Evolutionary conservation across 2,113 vertebrate species (phyloP).

Genomic region (Poeciliopsis occidentalis): DNA sequence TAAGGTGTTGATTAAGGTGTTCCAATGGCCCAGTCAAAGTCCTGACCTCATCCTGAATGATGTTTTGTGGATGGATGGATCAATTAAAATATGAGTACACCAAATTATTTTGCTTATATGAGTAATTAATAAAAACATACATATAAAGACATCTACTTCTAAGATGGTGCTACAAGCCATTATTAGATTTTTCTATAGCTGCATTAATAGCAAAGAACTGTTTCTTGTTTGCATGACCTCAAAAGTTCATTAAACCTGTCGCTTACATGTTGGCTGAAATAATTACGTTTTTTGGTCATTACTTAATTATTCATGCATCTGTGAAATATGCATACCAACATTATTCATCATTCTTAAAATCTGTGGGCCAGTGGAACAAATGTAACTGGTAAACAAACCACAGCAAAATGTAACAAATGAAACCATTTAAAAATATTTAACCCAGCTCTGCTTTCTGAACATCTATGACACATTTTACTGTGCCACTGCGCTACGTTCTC

Average conservation of each 20-base stretch:
- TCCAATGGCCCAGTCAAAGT: too few species aligned
- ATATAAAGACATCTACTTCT: too few species aligned
- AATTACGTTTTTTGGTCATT: constrained; percentile 49
- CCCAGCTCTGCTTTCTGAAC: constrained; percentile 26
- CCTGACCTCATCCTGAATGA: too few species aligned
- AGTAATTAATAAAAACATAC: too few species aligned
- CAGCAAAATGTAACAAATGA: constrained; percentile 28
- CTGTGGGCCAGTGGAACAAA: constrained; percentile 13
- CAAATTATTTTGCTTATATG: too few species aligned
- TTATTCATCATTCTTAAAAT: constrained; percentile 36
- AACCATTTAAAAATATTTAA: constrained; percentile 35
- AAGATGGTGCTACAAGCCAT: too few species aligned
- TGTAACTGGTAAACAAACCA: constrained; percentile 16
- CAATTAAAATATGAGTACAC: too few species aligned
- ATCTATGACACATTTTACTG: constrained; percentile 38
- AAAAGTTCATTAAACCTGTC: constrained; percentile 2
- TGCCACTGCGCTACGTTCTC: constrained; percentile 25
- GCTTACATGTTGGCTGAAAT: constrained; percentile 40
- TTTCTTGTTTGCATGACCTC: too few species aligned
- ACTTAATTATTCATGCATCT: constrained; percentile 53
- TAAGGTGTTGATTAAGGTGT: background rate
- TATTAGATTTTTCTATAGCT: background rate
- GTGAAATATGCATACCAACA: constrained; percentile 35
- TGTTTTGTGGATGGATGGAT: too few species aligned
- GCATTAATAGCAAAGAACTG: background rate